These are phyloP conservation scores for Onychostruthus taczanowskii DNA, from an alignment of 2,113 vertebrate species.

Conservation along the genomic window DNA sequence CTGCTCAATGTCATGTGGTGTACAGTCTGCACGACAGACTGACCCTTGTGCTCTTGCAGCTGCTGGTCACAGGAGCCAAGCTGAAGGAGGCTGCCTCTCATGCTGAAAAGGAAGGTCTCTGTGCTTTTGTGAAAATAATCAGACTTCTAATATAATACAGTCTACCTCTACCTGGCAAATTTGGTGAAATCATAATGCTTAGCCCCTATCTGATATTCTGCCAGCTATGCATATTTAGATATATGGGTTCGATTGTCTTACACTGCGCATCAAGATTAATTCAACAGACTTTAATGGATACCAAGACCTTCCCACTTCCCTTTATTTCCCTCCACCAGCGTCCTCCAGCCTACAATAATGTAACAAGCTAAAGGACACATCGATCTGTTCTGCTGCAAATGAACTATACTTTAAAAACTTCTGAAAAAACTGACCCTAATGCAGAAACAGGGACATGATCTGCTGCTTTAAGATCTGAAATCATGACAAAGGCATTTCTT, in stretches of 20 bases:
- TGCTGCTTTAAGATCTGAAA: neutral
- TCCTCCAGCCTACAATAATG: neutral
- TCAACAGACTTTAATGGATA: neutral
- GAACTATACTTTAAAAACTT: neutral
- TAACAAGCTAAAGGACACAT: neutral
- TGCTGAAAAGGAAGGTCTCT: neutral
- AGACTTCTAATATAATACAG: neutral
- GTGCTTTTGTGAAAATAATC: neutral
- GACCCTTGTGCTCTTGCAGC: accelerated
- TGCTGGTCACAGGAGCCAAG: neutral
- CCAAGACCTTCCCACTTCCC: neutral
- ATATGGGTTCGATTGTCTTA: neutral
- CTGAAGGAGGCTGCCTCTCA: neutral
- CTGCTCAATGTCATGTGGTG: accelerated
- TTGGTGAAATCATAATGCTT: neutral
- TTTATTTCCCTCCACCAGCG: neutral
- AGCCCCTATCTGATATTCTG: neutral
- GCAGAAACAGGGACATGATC: neutral
- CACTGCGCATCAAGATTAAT: neutral
- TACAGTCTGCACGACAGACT: neutral
- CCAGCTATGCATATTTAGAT: neutral
- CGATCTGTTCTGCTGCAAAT: neutral
- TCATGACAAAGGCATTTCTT: neutral
- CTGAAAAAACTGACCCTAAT: neutral
- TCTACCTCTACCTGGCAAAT: neutral